Conservation (phyloP, 2,797 vertebrate species). For the Gorsachius magnificus region DNA sequence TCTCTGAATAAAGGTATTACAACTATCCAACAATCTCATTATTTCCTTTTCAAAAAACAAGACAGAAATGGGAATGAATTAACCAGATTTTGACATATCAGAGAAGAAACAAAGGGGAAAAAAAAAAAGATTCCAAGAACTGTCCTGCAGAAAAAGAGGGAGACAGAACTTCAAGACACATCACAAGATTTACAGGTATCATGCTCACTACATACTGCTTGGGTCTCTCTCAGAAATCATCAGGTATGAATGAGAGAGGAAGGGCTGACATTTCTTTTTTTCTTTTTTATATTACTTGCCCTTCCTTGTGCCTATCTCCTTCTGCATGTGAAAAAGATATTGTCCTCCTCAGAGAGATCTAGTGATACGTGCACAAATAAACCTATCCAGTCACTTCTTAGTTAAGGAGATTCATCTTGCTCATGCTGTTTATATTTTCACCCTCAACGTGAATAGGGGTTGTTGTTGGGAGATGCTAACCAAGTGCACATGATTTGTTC, state of each 20-base stretch:
- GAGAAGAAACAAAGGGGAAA: background rate
- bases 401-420: background rate
- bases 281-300: background rate
- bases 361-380: background rate
- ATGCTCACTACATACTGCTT: rapidly evolving
- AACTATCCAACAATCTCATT: background rate
- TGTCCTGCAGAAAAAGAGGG: background rate
- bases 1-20: background rate
- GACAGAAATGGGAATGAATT: background rate
- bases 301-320: background rate
- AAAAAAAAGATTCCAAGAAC: background rate
- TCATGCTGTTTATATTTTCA: background rate
- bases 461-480: background rate
- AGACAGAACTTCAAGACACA: background rate
- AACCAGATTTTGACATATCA: background rate
- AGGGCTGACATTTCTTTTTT: background rate
- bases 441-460: rapidly evolving
- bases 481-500: background rate
- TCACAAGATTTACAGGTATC: background rate
- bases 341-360: background rate
- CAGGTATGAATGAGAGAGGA: background rate
- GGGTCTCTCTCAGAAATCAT: background rate
- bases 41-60: background rate
- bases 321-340: background rate
- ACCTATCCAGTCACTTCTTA: background rate